Evolutionary conservation across 1,140 invertebrate genomes (phyloP).

Genomic region (Oryctes rhinoceros): DNA sequence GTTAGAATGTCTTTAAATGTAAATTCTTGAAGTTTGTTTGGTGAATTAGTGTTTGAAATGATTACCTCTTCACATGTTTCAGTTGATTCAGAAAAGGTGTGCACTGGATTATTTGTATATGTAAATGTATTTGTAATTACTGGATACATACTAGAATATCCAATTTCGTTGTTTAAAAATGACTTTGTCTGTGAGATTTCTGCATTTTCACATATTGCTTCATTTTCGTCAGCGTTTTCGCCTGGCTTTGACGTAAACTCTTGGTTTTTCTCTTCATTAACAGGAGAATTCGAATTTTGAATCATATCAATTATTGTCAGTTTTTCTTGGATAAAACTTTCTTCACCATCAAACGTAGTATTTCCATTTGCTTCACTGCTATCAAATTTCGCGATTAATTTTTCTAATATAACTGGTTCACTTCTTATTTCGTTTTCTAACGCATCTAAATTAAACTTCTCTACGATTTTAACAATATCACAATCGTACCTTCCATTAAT

Average conservation of each 20-base stretch:
- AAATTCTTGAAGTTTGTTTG: no score
- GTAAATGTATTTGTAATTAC: no score
- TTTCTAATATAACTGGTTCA: background rate
- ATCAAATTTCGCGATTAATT: background rate
- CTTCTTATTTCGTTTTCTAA: background rate
- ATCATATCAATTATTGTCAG: no score
- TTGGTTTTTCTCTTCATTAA: no score
- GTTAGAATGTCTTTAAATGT: no score
- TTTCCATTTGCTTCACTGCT: background rate
- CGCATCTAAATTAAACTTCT: background rate
- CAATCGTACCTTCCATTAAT: background rate
- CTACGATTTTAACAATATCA: background rate
- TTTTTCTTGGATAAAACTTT: no score
- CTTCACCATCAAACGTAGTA: no score
- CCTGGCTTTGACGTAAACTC: background rate
- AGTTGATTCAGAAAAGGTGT: no score
- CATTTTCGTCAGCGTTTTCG: background rate
- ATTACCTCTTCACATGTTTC: no score
- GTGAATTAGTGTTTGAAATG: no score
- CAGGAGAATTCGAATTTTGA: no score
- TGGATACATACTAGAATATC: background rate
- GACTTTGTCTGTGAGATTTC: background rate
- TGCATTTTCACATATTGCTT: background rate
- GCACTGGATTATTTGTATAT: no score
- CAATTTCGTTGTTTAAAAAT: constrained; percentile 36